Evolutionary conservation across 2,888 invertebrate genomes (phyloP).

Genomic region (Aleiodes alternator): DNA sequence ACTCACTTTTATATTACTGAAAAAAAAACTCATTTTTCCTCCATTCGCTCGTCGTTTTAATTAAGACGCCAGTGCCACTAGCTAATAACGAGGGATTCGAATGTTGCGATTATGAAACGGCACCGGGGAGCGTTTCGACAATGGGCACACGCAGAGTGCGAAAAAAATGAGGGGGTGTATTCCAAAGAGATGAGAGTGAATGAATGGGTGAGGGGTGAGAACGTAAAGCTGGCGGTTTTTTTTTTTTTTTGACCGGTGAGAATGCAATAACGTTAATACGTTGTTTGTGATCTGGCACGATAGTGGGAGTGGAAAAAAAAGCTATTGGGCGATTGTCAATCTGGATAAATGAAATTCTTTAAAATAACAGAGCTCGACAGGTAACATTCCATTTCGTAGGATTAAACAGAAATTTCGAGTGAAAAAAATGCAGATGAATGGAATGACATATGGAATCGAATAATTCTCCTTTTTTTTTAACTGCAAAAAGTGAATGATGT

Average conservation of each 20-base stretch:
- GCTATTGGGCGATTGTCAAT: background rate
- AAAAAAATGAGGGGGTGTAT: slow-evolving; percentile 1
- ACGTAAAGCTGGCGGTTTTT: background rate
- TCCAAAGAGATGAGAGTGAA: slow-evolving; percentile 17
- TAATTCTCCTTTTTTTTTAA: no score
- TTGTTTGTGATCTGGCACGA: slow-evolving; percentile 1
- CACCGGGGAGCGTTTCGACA: slow-evolving; percentile 1
- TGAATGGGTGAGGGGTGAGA: slow-evolving; percentile 5
- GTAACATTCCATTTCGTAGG: background rate
- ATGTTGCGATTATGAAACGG: background rate
- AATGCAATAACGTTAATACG: slow-evolving; percentile 23
- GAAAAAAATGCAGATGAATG: background rate
- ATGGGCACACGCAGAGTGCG: background rate
- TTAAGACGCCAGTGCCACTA: slow-evolving; percentile 2
- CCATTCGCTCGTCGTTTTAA: background rate
- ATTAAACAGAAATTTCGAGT: slow-evolving; percentile 11
- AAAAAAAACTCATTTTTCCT: no score
- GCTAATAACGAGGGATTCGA: slow-evolving; percentile 9
- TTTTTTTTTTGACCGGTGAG: background rate
- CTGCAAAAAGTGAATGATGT: no score
- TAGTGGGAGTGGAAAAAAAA: background rate
- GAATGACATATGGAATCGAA: background rate
- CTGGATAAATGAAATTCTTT: background rate
- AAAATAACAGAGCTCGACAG: background rate
- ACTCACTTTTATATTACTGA: no score